Evolutionary conservation across 2,113 vertebrate genomes (phyloP).

Genomic region (Delphinapterus leucas): DNA sequence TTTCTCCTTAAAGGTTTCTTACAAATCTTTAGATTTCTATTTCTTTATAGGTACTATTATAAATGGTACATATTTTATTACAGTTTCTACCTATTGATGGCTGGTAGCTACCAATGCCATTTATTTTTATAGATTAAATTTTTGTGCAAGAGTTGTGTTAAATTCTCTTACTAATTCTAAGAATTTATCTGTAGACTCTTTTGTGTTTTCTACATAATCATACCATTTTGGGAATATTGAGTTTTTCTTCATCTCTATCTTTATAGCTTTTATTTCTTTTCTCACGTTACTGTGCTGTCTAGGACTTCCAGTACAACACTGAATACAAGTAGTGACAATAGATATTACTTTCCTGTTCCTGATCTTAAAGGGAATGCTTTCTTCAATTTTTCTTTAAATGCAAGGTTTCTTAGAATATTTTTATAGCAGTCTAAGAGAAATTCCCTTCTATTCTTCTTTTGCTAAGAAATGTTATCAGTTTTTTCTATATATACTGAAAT

Average conservation of each 20-base stretch:
- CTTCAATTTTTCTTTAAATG: neutral
- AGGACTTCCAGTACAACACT: neutral
- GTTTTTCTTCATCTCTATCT: neutral
- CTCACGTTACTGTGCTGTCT: neutral
- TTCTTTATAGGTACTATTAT: constrained; percentile 14
- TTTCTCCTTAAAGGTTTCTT: constrained; percentile 26
- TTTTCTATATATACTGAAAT: constrained; percentile 3
- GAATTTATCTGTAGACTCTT: constrained; percentile 14
- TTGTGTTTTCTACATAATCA: constrained; percentile 10
- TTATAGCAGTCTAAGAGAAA: neutral
- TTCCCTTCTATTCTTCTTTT: neutral
- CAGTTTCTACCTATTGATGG: neutral
- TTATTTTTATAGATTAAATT: constrained; percentile 41
- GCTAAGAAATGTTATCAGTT: neutral
- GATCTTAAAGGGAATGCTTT: neutral
- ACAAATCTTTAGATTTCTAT: constrained; percentile 29
- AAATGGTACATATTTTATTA: constrained; percentile 21
- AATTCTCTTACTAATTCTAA: constrained; percentile 42
- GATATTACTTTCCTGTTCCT: neutral
- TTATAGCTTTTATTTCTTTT: constrained; percentile 16
- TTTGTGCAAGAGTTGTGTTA: constrained; percentile 1
- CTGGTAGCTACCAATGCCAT: constrained; percentile 9
- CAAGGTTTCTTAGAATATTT: neutral
- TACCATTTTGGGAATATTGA: neutral
- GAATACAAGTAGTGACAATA: neutral